Base-by-base conservation (phyloP, 2,888 invertebrate genomes). In the Amphipoea lucens region DNA sequence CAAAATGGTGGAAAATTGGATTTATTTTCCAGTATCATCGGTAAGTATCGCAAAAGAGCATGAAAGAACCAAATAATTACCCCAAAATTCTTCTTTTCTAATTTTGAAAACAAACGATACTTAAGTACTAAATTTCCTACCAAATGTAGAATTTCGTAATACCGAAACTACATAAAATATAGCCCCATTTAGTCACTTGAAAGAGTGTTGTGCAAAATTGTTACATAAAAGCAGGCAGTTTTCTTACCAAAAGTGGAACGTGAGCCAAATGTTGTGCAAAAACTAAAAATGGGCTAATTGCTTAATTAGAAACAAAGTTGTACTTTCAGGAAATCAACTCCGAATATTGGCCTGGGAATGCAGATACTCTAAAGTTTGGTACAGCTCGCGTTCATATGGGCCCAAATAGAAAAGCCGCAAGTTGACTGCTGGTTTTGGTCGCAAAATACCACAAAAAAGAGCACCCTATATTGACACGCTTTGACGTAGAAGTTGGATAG, bases 401-500 rank as follows among this genome's bases (percentile, higher is more conserved):
- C 73, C 76, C 83, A 88, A 88, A 88, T 81, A 88, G 71, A 88
- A 70, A 74, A 82, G 60, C 74, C 70, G 67, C 81, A 84, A 82
- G 79, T 87, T 79, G 81, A 83, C 76, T 83, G 79, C 72, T 81
- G 76, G 79, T 81, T 84, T 87, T 76, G 78, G 78, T 70, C 85
- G 75, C 81, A 81, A 87, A 84, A 85, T 81, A 83, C 78, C 72
- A 75, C 29, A 29, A 86, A 88, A 88, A 88, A 85, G 79, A 83
- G 62, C 78, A 48, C 14, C 67, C 80, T 78, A 70, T 83, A 87
- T 84, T 86, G 87, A 87, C 82, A 82, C 84, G 82, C 88, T 88
- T 88, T 87, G 87, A 88, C 76, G 79, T 67, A 69, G 68, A 83
- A 83, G 81, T 85, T 83, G 74, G 79, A 75, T 75, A 42, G 82